Evolutionary conservation across 2,113 vertebrate species (phyloP), one percentile per base, ranked within the genome.

Genomic region (Erinaceus europaeus): DNA sequence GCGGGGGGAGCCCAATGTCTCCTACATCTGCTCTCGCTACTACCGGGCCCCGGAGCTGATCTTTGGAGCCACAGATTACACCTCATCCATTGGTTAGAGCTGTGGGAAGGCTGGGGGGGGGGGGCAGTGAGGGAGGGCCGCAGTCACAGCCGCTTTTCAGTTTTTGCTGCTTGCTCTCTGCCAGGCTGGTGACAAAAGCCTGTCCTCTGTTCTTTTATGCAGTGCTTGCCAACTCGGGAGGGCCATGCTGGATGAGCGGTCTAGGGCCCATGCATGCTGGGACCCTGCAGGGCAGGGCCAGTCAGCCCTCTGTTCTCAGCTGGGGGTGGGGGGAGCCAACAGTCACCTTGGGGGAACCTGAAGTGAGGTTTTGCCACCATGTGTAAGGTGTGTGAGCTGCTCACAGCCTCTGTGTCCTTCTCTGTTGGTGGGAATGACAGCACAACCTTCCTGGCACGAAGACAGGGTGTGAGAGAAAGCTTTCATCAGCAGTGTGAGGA

Each of bases 21-120:
- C 98, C 90, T 99, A 99, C 96, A 99, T 99, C 96, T 99, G 98
- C 93, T 99, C 98, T n/a, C 98, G 98, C 94, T 99, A 99, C 96
- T 99, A 99, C 96, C 98, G 98, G 27, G 98, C 98, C 79, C 98
- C 98, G 0, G 98, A 99, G 97, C 98, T 99, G 94, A 99, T 99
- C 96, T 99, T 99, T 21, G 98, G 98, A 93, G 98, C 98, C 96
- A 99, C 98, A 0, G 98, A 99, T 96, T 99, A 99, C 96, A 99
- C 98, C 34, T 98, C 98, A 62, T 98, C 98, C 94, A 99, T 99
- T 55, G 97, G 97, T 97, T 92, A 95, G 95, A 65, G 44, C 50
- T 42, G 27, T 0, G 23, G 74, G 44, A 38, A n/a, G 48, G 36
- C 36, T 25, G 57, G 29, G 5, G 3, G 23, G 34, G 68, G 53